Evolutionary conservation across 2,888 invertebrate genomes (phyloP).

Genomic region (Dicycla oo): DNA sequence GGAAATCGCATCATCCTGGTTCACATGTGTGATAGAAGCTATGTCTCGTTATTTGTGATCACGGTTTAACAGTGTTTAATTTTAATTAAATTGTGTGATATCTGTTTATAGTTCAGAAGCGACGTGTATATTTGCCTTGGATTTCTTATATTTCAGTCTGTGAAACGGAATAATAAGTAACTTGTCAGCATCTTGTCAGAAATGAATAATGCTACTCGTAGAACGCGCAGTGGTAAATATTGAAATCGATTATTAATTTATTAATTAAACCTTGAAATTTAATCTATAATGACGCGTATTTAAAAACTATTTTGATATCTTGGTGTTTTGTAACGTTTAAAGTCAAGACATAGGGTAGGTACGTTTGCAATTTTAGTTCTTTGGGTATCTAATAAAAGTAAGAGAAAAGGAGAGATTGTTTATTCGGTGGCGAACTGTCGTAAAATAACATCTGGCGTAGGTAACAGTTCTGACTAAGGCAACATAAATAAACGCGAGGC

Average conservation of each 20-base stretch:
- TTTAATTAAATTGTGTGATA: slow-evolving; percentile 66
- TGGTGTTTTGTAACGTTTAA: slow-evolving; percentile 9
- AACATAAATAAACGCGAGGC: slow-evolving; percentile 88
- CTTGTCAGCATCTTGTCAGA: slow-evolving; percentile 23
- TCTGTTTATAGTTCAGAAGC: slow-evolving; percentile 53
- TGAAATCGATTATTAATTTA: slow-evolving; percentile 21
- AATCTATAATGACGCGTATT: slow-evolving; percentile 5
- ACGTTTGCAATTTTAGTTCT: slow-evolving; percentile 45
- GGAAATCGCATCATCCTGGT: slow-evolving; percentile 73
- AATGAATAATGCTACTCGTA: slow-evolving; percentile 24
- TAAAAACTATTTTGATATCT: not conserved
- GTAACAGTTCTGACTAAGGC: slow-evolving; percentile 86
- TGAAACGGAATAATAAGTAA: slow-evolving; percentile 37
- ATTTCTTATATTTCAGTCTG: slow-evolving; percentile 58
- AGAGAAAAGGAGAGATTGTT: slow-evolving; percentile 78
- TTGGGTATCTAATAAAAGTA: slow-evolving; percentile 59
- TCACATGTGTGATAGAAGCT: slow-evolving; percentile 74
- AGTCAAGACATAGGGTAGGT: slow-evolving; percentile 3
- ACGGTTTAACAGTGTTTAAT: slow-evolving; percentile 69
- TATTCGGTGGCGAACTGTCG: slow-evolving; percentile 84
- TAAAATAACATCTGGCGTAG: slow-evolving; percentile 89
- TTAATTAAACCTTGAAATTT: slow-evolving; percentile 18
- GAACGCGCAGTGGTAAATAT: slow-evolving; percentile 52
- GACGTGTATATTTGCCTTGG: slow-evolving; percentile 54
- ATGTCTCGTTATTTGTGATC: slow-evolving; percentile 70